Conservation (phyloP, 2,888 invertebrate genomes). For the Heliconius sara region DNA sequence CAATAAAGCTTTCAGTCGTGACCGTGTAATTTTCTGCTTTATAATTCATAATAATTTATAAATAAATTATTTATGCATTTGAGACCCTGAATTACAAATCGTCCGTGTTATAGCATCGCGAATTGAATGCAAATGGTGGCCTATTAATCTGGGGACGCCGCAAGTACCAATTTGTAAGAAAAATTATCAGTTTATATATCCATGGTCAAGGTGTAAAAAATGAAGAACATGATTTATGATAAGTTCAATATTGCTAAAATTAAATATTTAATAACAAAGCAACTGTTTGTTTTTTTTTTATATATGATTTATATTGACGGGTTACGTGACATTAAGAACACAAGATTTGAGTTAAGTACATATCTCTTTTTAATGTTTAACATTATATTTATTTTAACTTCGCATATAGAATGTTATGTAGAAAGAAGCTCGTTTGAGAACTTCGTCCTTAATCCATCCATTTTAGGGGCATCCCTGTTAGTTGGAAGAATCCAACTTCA, state of each 20-base stretch:
- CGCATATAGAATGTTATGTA: no score
- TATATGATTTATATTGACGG: constrained; percentile 6
- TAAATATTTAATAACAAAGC: not conserved
- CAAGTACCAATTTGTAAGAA: constrained; percentile 28
- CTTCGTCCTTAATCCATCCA: no score
- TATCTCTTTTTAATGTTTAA: not conserved
- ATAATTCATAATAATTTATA: constrained; percentile 29
- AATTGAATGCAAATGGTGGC: constrained; percentile 47
- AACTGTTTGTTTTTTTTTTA: constrained; percentile 7
- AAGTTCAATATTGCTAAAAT: no score
- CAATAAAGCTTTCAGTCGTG: constrained; percentile 27
- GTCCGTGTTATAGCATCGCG: constrained; percentile 39
- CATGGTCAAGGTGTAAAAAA: constrained; percentile 14
- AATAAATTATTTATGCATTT: constrained; percentile 43
- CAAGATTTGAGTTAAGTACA: not conserved
- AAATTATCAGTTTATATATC: constrained; percentile 21
- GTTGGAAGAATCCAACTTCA: not conserved
- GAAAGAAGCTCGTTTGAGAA: no score
- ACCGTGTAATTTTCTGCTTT: constrained; percentile 27
- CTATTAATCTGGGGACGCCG: constrained; percentile 38
- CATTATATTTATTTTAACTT: no score
- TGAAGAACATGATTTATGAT: no score
- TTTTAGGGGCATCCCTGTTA: not conserved
- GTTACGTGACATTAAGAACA: not conserved
- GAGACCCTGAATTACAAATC: constrained; percentile 45